Evolutionary conservation across 1,140 invertebrate genomes (phyloP).

Genomic region (Cephus cinctus): DNA sequence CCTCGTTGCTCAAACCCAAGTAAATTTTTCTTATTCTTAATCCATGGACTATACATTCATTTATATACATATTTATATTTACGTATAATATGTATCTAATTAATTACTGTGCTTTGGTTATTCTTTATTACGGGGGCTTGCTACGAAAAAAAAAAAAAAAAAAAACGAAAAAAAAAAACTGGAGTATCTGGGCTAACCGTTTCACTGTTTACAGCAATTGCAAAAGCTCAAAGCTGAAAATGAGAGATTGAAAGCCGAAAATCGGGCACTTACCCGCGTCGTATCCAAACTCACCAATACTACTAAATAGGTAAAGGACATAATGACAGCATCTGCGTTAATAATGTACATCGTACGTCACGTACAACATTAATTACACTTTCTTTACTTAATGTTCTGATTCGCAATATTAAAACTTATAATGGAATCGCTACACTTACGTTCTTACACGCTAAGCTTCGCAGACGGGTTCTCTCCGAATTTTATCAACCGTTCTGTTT

Average conservation of each 20-base stretch:
- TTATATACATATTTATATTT: neutral
- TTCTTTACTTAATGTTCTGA: slow-evolving; percentile 30
- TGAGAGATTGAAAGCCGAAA: slow-evolving; percentile 94
- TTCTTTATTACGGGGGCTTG: too few species aligned
- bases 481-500: slow-evolving; percentile 11
- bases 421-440: slow-evolving; percentile 33
- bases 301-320: slow-evolving; percentile 73
- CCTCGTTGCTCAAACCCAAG: too few species aligned
- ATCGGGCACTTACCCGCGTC: slow-evolving; percentile 90
- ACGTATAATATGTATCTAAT: too few species aligned
- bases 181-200: slow-evolving; percentile 54
- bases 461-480: slow-evolving; percentile 18
- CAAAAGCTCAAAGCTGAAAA: slow-evolving; percentile 97
- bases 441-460: slow-evolving; percentile 31
- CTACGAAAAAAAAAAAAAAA: too few species aligned
- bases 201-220: slow-evolving; percentile 86
- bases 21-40: too few species aligned
- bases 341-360: slow-evolving; percentile 46
- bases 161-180: too few species aligned
- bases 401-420: slow-evolving; percentile 28
- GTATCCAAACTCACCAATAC: slow-evolving; percentile 94
- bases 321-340: slow-evolving; percentile 54
- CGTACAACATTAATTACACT: slow-evolving; percentile 32
- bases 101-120: slow-evolving; percentile 20
- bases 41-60: too few species aligned